Base-by-base conservation (phyloP, 2,113 vertebrate species). In the Corythornis madagascariensis region DNA sequence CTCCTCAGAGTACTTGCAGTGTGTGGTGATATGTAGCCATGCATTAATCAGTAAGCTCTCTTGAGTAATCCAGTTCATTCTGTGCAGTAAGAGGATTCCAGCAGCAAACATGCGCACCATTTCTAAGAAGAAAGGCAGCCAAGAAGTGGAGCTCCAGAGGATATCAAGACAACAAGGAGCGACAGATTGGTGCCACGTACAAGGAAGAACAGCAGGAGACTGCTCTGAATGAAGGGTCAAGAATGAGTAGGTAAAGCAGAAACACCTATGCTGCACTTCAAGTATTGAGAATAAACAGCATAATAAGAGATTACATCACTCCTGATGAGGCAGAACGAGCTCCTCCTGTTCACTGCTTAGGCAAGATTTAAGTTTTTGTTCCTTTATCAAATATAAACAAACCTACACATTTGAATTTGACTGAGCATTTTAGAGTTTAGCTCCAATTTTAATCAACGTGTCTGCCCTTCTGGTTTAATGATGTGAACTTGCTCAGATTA, bases 181-280 rank as follows among this genome's bases (percentile, higher is more conserved):
- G 94, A 96, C 94, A 94, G 88, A 96, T 97, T 95, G 89, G 91
- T 97, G 95, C 93, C 96, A 96, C 35, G 1, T 81, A 94, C 61
- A 81, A 95, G 80, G 79, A 88, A 80, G 86, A 77, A 78, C 13
- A 20, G 67, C 83, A 94, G 69, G 59, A 84, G 71, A 73, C 40
- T 59, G 18, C 29, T 66, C 60, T 18, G 15, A 21, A 48, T 4
- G 17, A 76, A 76, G 55, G 26, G 31, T 75, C 45, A 64, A 61
- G 53, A 76, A 63, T 0, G 5, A 87, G 42, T 4, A 67, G 52
- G 52, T 80, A 28, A 3, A 86, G 64, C 38, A 70, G 47, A 87
- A 57, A 26, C 25, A 67, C 61, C 40, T 45, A 19, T 20, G 38
- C 81, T 82, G 56, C n/a, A 29, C 3, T 7, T 2, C 13, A 25